Evolutionary conservation across 2,888 invertebrate genomes (phyloP), one percentile per base, ranked within the genome.

Genomic region (Cloeon dipterum): DNA sequence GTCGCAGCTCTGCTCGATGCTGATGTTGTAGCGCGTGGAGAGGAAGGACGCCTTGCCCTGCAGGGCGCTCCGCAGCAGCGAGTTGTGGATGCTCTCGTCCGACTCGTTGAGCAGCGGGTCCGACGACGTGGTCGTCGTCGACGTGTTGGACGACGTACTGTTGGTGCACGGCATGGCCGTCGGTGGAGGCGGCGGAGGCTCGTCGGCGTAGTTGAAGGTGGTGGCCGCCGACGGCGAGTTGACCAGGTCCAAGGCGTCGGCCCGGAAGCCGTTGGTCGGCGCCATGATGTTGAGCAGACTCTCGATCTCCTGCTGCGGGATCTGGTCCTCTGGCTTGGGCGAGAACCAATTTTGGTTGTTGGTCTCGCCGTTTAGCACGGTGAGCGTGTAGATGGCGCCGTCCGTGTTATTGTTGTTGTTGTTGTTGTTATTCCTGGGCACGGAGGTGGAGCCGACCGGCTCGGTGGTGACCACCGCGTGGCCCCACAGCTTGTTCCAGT

Each of bases 311-410:
- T 40, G 43, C 13, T 29, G 29, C 29, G 29, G 29, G 14, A 29
- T 7, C 23, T 11, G 8, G 29, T 14, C 16, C n/a, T n/a, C 16
- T 10, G 33, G 34, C 13, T 40, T 38, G 14, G 38, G 37, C 18
- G 32, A 32, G 29, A 40, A 38, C 40, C 40, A 40, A 17, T 32
- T 29, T 17, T 29, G 32, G 18, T 32, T 50, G n/a, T n/a, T n/a
- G n/a, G n/a, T n/a, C 47, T 74, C 72, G 46, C 76, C 77, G 56
- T 83, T 82, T 51, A 85, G 68, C 53, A 83, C 82, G 50, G 83
- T 83, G 43, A 85, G 59, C 39, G 83, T 83, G 55, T 83, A 83
- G 51, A 83, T 83, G 54, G 74, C 71, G 45, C 78, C 77, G 49
- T 78, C 78, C n/a, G 75, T 74, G 50, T 73, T 74, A 45, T 57